Percentiles rank a stretch among this genome's conserved stretches.
Conservation (phyloP, 2,888 invertebrate species). For the Aspidiotus destructor region DNA sequence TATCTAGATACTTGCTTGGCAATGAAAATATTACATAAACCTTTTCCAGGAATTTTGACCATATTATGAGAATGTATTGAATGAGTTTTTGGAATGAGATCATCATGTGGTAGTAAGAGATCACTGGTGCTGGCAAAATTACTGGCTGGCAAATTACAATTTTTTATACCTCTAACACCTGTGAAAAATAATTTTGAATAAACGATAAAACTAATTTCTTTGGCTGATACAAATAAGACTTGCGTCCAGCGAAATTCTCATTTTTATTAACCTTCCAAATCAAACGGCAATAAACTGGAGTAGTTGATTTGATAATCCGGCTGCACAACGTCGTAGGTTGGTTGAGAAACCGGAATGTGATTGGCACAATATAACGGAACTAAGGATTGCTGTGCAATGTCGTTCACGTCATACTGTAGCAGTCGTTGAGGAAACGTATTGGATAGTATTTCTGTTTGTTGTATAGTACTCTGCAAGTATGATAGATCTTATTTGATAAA, state of each 20-base stretch:
- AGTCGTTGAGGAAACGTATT: constrained; percentile 20
- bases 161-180: constrained; percentile 17
- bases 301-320: constrained; percentile 16
- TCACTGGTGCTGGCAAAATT: constrained; percentile 27
- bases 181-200: background rate
- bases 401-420: constrained; percentile 21
- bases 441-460: constrained; percentile 13
- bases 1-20: constrained; percentile 51
- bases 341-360: constrained; percentile 21
- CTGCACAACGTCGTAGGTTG: constrained; percentile 18
- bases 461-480: constrained; percentile 7
- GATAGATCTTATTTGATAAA: background rate
- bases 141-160: constrained; percentile 23
- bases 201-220: background rate
- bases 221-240: too few relatives aligned
- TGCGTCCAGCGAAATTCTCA: too few relatives aligned
- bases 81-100: constrained; percentile 23
- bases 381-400: constrained; percentile 16
- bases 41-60: constrained; percentile 85
- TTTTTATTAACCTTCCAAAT: constrained; percentile 16
- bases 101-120: constrained; percentile 29
- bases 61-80: constrained; percentile 33
- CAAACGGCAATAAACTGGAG: constrained; percentile 15
- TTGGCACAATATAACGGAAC: constrained; percentile 15
- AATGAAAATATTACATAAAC: constrained; percentile 84